phyloP scores from a whole-genome alignment of 2,113 vertebrate genomes.

The Pollimyrus isidori region DNA sequence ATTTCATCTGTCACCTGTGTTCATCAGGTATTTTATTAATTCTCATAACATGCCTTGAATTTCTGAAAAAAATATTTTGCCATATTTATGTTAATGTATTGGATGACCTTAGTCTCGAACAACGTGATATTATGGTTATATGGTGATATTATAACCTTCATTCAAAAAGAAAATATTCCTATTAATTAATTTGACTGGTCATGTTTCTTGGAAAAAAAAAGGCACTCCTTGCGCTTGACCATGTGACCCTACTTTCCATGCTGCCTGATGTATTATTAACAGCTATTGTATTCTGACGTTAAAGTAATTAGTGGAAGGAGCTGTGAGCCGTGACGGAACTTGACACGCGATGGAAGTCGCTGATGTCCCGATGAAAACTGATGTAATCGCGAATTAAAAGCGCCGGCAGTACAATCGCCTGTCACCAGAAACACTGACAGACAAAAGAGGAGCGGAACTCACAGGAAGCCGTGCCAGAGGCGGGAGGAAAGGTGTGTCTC shows the following conservation, averaged over 20 bases:
- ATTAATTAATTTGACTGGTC: not conserved
- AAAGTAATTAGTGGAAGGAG: not conserved
- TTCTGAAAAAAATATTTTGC: not conserved
- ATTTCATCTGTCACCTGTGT: not conserved
- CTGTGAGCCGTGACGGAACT: not conserved
- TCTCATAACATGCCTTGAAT: not conserved
- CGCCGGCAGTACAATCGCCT: not conserved
- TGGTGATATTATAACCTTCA: not conserved
- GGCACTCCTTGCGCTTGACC: not conserved
- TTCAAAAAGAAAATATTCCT: not conserved
- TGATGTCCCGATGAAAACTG: not conserved
- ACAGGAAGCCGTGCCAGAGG: not conserved
- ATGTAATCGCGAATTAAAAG: not conserved
- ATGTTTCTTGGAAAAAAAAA: not conserved
- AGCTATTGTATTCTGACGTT: not conserved
- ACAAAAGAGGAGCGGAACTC: not conserved
- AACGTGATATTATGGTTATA: not conserved
- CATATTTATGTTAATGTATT: not conserved
- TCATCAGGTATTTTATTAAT: not conserved
- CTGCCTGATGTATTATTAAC: not conserved
- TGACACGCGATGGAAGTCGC: not conserved
- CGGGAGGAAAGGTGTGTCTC: not conserved
- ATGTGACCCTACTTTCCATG: not conserved
- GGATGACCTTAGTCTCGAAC: not conserved
- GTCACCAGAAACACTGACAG: not conserved